Base-by-base conservation (phyloP, 2,113 vertebrate genomes). In the Phrynocephalus versicolor region DNA sequence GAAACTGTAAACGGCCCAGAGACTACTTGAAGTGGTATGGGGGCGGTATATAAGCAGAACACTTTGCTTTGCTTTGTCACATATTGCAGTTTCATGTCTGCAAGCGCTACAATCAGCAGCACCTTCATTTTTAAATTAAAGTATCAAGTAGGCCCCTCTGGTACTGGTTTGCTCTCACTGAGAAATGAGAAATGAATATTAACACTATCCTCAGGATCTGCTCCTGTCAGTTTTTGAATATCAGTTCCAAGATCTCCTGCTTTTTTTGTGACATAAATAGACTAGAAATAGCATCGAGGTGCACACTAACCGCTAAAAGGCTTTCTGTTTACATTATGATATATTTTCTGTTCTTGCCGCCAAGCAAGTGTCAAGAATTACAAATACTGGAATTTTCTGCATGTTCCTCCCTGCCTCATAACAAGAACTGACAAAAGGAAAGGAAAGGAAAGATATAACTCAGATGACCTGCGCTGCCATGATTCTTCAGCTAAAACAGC, bases 401-500 rank as follows among this genome's bases (percentile, higher is more conserved):
- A 0, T 81, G n/a, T 87, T 89, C 84, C 35, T 94, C 89, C 45
- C 81, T 91, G 79, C 39, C 57, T 92, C 85, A 80, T 92, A 92
- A 90, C 80, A 90, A 72, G 55, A 15, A n/a, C 70, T 81, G 89
- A 37, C 86, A 87, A 92, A 92, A 90, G 58, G 58, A 87, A 89
- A 75, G 51, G 30, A 93, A 92, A 90, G 81, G 91, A 81, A 69
- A 30, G 67, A 89, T 88, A 92, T 89, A 93, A 79, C 85, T 82
- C 77, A 89, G 25, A 67, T 71, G 35, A 86, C 76, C 18, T 89
- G 37, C 60, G 85, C 83, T 72, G 0, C 6, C 86, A 51, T 19
- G 6, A 37, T 70, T 91, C 88, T 90, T 92, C 79, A 82, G 41
- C 71, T 71, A 88, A 87, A 89, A n/a, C 35, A 85, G 35, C 25